A percentile compares a stretch with the other conserved stretches of the same genome.
Evolutionary conservation across 37 sponge, comb jelly and placozoan species (phyloP).

Genomic region (Tethya wilhelma): DNA sequence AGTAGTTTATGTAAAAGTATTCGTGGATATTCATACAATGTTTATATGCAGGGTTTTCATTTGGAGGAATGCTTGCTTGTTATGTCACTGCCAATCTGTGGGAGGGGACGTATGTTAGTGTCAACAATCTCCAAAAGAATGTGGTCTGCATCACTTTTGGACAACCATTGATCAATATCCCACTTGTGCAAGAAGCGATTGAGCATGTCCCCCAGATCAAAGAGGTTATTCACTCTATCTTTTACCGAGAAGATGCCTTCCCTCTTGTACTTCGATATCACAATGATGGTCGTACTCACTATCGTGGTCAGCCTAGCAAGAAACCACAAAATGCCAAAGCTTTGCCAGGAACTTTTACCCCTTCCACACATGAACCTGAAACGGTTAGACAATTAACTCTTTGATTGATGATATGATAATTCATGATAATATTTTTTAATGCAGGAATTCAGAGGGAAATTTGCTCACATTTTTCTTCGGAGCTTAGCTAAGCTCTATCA

Average conservation of each 20-base stretch:
- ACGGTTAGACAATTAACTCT: too few relatives aligned
- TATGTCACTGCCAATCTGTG: constrained; percentile 39
- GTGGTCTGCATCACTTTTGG: constrained; percentile 56
- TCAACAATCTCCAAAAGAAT: constrained; percentile 10
- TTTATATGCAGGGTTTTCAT: constrained; percentile 43
- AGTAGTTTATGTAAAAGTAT: too few relatives aligned
- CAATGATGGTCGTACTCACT: neutral
- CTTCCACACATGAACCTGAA: too few relatives aligned
- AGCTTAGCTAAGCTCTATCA: too few relatives aligned
- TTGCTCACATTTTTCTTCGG: too few relatives aligned
- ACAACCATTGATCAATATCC: constrained; percentile 35
- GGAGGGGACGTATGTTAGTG: constrained; percentile 4
- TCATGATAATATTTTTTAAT: too few relatives aligned
- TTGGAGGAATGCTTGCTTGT: constrained; percentile 57
- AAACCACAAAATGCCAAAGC: neutral
- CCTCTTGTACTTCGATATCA: constrained; percentile 16
- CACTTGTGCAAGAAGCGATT: constrained; percentile 7
- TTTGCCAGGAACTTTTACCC: too few relatives aligned
- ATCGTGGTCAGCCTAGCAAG: neutral
- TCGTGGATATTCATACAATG: neutral
- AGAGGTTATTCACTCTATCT: constrained; percentile 27
- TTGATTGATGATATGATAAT: too few relatives aligned
- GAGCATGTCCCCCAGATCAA: constrained; percentile 13
- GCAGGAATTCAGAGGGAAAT: too few relatives aligned
- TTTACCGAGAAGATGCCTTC: constrained; percentile 31